Evolutionary conservation across 1,140 invertebrate species (phyloP).

Genomic region (Penaeus japonicus): DNA sequence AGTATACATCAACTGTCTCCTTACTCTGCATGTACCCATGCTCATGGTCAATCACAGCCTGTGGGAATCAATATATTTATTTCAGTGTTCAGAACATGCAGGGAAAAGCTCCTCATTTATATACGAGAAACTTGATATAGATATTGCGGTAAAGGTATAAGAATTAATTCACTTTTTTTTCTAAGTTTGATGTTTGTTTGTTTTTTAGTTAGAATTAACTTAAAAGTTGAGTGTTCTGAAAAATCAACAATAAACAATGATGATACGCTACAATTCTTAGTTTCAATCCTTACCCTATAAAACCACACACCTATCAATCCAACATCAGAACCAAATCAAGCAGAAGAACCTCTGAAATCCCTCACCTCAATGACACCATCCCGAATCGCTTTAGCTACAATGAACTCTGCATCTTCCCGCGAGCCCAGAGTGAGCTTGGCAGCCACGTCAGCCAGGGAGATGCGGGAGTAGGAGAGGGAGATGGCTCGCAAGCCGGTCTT

Average conservation of each 20-base stretch:
- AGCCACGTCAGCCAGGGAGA: conserved; percentile 94
- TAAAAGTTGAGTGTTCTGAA: no score
- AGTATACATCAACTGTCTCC: conserved; percentile 96
- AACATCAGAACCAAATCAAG: background rate
- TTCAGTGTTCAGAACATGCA: background rate
- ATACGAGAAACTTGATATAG: background rate
- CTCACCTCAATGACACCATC: conserved; percentile 99
- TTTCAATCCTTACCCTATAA: no score
- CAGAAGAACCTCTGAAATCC: conserved; percentile 63
- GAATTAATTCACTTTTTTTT: no score
- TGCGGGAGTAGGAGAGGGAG: conserved; percentile 94
- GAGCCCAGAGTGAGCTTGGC: conserved; percentile 92
- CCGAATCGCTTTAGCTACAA: conserved; percentile 98
- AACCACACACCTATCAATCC: background rate
- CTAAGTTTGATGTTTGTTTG: no score
- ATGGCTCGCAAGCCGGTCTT: conserved; percentile 98
- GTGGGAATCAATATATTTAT: background rate
- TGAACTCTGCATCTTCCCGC: conserved; percentile 97
- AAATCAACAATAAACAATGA: no score
- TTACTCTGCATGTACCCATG: conserved; percentile 97
- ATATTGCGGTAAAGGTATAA: no score
- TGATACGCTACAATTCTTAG: no score
- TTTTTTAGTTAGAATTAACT: no score
- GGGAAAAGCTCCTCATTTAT: background rate
- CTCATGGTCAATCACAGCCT: conserved; percentile 81